Base-by-base conservation (phyloP, 2,888 invertebrate species). In the Leucophenga maculata region DNA sequence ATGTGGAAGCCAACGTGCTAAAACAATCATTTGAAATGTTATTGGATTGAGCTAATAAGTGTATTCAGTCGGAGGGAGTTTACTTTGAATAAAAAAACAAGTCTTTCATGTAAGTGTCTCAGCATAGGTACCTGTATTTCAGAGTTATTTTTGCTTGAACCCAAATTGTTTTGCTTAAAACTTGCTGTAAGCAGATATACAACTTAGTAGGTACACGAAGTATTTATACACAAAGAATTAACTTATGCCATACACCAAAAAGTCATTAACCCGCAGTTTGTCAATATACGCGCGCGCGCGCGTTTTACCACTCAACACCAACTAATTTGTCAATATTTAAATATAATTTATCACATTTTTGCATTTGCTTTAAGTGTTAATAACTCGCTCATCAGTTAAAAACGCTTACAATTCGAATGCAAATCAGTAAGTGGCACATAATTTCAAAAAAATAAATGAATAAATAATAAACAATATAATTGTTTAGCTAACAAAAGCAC, bases 241-340 rank as follows among this genome's bases (percentile, higher is more conserved):
- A 71, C 70, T 71, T 65, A 70, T 67, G 48, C 60, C 55, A 55
- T 66, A 71, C 71, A 66, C 67, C 44, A 59, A 57, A 64, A 57
- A 71, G 73, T 74, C 71, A 66, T 74, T 74, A 73, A 69, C 71
- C 74, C 65, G 48, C n/a, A 26, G 16, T 54, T 20, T 31, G 54
- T n/a, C 66, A 32, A 16, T n/a, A 16, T 46, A 31, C 11, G 1
- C n/a, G n/a, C 8, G 52, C 9, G 18, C n/a, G 18, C n/a, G 57
- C 67, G 31, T 65, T 66, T 73, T 74, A 39, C 39, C 8, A 6
- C 39, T 39, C 11, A 68, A 64, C 74, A 67, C 74, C 69, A 73
- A 68, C 59, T 71, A 74, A 74, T 74, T 74, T 74, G 74, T 74
- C 74, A 74, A 74, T 74, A 74, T 74, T 74, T 74, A 71, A 65